phyloP scores from a whole-genome alignment of 2,888 invertebrate species.

The Abscondita cerata region DNA sequence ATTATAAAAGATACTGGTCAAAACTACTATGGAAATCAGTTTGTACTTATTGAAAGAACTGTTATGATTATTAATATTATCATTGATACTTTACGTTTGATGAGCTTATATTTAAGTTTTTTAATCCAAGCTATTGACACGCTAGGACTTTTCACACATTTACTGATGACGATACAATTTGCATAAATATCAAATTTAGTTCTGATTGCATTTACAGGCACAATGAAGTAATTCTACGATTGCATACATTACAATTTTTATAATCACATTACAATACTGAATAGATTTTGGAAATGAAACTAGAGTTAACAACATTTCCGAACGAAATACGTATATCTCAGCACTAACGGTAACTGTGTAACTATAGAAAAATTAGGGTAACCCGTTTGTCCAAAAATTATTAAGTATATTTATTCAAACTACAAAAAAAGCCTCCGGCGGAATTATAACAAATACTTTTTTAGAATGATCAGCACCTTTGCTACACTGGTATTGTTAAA shows the following conservation, averaged over 20 bases:
- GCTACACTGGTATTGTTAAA: neutral
- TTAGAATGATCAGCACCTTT: constrained; percentile 19
- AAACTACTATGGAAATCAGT: constrained; percentile 32
- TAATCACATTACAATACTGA: constrained; percentile 54
- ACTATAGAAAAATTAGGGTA: neutral
- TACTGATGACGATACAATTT: constrained; percentile 49
- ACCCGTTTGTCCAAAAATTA: neutral
- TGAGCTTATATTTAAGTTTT: constrained; percentile 21
- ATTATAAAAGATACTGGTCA: constrained; percentile 46
- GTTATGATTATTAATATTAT: constrained; percentile 9
- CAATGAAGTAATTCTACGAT: constrained; percentile 55
- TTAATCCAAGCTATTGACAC: constrained; percentile 14
- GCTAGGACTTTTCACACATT: constrained; percentile 34
- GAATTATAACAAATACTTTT: neutral
- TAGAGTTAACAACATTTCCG: constrained; percentile 14
- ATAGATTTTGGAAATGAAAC: constrained; percentile 34
- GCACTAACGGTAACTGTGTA: constrained; percentile 12
- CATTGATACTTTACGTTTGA: constrained; percentile 26
- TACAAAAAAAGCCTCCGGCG: neutral
- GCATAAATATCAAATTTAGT: constrained; percentile 48
- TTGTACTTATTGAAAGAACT: constrained; percentile 44
- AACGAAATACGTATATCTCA: constrained; percentile 16
- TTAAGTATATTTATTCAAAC: no score
- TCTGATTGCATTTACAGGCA: constrained; percentile 56
- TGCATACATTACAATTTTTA: constrained; percentile 29